Conservation (phyloP, 2,113 vertebrate genomes). For the Fukomys damarensis region DNA sequence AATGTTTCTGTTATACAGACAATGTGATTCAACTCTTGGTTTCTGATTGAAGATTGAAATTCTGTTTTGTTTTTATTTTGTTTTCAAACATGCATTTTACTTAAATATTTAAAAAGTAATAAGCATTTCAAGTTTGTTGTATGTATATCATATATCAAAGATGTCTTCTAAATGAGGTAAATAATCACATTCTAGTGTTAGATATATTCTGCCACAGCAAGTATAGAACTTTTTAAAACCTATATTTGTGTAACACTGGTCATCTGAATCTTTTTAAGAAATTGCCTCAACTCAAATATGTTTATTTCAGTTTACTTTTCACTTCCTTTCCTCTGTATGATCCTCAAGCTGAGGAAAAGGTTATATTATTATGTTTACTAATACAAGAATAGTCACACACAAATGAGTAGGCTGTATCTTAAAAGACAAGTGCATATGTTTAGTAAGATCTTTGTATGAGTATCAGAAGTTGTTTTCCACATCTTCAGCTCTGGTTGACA, state of each 20-base stretch:
- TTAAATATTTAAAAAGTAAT: background rate
- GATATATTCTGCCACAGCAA: background rate
- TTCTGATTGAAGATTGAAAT: background rate
- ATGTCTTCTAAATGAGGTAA: background rate
- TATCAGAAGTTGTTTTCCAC: background rate
- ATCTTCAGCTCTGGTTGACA: background rate
- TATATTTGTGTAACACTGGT: background rate
- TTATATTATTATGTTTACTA: conserved; percentile 31
- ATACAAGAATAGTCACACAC: background rate
- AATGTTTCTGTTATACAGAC: background rate
- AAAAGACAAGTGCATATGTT: background rate
- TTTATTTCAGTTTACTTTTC: background rate
- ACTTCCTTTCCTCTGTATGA: background rate
- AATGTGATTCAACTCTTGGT: background rate
- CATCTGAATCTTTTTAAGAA: conserved; percentile 36
- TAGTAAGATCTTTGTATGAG: background rate
- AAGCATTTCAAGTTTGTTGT: background rate
- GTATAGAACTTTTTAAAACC: background rate
- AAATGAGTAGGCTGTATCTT: background rate
- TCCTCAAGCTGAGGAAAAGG: background rate
- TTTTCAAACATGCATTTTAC: background rate
- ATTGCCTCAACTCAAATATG: background rate
- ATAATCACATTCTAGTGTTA: background rate
- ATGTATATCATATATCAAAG: background rate
- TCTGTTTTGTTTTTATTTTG: background rate